Percentiles rank a stretch among this genome's conserved stretches.
phyloP scores from a whole-genome alignment of 1,140 invertebrate genomes.

The Drosophila sp. region DNA sequence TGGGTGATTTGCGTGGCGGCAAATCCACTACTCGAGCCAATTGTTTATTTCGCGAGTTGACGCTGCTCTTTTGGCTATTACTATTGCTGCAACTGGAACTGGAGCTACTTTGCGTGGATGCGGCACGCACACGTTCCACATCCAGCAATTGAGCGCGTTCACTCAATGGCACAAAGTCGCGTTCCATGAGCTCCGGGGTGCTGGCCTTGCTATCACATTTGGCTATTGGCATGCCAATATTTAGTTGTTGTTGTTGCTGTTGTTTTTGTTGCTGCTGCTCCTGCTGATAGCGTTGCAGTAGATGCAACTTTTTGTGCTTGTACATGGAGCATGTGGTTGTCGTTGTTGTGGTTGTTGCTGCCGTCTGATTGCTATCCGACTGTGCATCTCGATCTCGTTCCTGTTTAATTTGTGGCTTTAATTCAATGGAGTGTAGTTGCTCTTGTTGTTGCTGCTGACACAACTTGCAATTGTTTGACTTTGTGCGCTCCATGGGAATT shows the following conservation, averaged over 20 bases:
- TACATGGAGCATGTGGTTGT: constrained; percentile 50
- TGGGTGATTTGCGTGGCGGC: constrained; percentile 92
- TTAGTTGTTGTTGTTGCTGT: constrained; percentile 26
- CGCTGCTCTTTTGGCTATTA: constrained; percentile 66
- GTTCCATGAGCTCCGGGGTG: constrained; percentile 70
- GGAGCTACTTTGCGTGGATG: constrained; percentile 59
- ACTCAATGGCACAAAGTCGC: constrained; percentile 62
- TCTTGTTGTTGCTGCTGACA: constrained; percentile 36
- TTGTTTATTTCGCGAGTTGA: constrained; percentile 73
- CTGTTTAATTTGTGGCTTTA: constrained; percentile 1
- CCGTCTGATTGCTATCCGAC: constrained; percentile 35
- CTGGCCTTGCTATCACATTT: constrained; percentile 82
- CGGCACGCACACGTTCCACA: constrained; percentile 62
- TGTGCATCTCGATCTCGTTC: constrained; percentile 33
- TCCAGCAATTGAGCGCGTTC: constrained; percentile 61
- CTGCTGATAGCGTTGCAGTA: constrained; percentile 76
- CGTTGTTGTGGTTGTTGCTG: constrained; percentile 24
- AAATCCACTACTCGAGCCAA: constrained; percentile 84
- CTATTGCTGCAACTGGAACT: constrained; percentile 66
- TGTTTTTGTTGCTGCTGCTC: constrained; percentile 64
- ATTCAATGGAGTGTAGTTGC: background rate
- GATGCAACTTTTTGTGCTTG: constrained; percentile 77
- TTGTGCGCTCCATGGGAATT: constrained; percentile 85
- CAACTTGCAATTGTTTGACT: constrained; percentile 75
- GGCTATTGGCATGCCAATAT: constrained; percentile 45